phyloP scores from a whole-genome alignment of 1,140 invertebrate species.

The Radopholus similis region DNA sequence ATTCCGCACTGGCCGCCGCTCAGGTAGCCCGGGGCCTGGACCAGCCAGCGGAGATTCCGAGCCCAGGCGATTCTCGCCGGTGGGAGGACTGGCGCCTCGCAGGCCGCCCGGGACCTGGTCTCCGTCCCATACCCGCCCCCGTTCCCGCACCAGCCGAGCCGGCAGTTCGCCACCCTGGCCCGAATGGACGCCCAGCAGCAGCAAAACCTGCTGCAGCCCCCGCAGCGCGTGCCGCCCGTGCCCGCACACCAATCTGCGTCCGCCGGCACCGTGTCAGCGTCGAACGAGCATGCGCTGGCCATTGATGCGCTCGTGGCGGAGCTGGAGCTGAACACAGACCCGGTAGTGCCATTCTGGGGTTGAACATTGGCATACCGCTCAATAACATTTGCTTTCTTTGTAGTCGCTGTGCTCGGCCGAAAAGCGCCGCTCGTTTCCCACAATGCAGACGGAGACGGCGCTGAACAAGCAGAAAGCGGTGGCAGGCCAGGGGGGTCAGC shows the following conservation, averaged over 20 bases:
- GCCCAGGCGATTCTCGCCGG: background rate
- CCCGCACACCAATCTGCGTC: background rate
- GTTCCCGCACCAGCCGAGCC: background rate
- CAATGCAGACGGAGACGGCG: slow-evolving; percentile 30
- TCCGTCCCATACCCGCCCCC: background rate
- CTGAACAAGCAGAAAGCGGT: too few relatives aligned
- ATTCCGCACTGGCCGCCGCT: slow-evolving; percentile 32
- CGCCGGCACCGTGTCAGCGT: slow-evolving; percentile 2
- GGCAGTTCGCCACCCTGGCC: background rate
- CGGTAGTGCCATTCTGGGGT: slow-evolving; percentile 1
- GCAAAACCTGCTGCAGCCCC: background rate
- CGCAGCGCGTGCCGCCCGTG: background rate
- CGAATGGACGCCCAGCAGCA: background rate
- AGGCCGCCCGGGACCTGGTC: background rate
- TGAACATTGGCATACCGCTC: background rate
- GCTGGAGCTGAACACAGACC: slow-evolving; percentile 55
- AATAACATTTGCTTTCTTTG: background rate
- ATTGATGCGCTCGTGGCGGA: slow-evolving; percentile 55
- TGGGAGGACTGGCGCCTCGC: background rate
- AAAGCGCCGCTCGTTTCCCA: slow-evolving; percentile 53
- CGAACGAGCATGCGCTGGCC: slow-evolving; percentile 43
- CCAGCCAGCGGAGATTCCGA: background rate
- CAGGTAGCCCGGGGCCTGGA: too few relatives aligned
- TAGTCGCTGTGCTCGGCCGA: slow-evolving; percentile 17
- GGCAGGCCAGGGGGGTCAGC: too few relatives aligned